Evolutionary conservation across 2,113 vertebrate genomes (phyloP).

Genomic region (Phylloscopus trochiloides): DNA sequence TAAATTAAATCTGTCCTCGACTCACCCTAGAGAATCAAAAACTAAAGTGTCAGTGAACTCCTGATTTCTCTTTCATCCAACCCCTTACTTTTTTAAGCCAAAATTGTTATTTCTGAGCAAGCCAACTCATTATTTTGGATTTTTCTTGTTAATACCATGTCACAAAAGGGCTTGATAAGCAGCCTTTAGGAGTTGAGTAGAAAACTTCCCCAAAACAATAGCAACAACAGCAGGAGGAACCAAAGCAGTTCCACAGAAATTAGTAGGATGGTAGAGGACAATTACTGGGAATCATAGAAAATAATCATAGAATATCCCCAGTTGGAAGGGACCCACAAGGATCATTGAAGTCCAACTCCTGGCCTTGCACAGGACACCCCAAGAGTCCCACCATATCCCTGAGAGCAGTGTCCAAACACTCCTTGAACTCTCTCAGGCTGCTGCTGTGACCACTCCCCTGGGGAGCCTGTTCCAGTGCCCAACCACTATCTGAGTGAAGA

Average conservation of each 20-base stretch:
- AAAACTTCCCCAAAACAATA: background rate
- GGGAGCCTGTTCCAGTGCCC: background rate
- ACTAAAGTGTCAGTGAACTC: background rate
- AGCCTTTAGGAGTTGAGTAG: background rate
- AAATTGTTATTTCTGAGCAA: background rate
- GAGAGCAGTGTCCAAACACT: rapidly evolving
- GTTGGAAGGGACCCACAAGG: background rate
- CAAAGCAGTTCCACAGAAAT: background rate
- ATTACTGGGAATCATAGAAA: background rate
- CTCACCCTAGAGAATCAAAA: background rate
- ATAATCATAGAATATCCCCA: background rate
- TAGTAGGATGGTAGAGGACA: background rate
- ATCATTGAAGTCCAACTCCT: background rate
- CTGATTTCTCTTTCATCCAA: background rate
- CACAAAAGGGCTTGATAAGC: background rate
- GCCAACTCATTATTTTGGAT: background rate
- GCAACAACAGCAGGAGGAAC: background rate
- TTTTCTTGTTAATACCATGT: background rate
- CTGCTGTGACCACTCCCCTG: rapidly evolving
- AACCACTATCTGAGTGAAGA: rapidly evolving
- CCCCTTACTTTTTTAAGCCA: background rate
- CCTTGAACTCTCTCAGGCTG: background rate
- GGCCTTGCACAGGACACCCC: background rate
- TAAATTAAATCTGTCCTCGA: background rate
- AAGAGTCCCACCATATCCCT: too few relatives aligned